Conservation (phyloP, 2,113 vertebrate species). For the Silurus glanis region DNA sequence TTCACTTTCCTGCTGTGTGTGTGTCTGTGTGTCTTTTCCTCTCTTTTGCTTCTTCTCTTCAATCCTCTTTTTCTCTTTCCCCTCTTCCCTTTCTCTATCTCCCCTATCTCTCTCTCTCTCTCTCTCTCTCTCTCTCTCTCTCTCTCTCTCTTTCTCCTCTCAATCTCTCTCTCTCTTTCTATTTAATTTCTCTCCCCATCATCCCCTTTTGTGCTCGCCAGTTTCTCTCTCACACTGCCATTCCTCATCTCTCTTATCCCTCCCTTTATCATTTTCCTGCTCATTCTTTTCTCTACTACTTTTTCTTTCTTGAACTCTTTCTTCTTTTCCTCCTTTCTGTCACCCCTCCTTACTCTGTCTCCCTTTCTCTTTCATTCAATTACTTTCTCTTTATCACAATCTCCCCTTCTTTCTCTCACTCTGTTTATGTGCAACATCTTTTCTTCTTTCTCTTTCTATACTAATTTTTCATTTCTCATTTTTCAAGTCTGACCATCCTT, state of each 20-base stretch:
- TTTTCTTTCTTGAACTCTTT: no score
- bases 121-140: neutral
- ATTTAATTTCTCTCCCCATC: no score
- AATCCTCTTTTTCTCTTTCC: neutral
- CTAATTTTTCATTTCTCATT: neutral
- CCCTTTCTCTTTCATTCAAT: neutral
- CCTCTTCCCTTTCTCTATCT: neutral
- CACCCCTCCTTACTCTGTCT: no score
- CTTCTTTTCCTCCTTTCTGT: neutral
- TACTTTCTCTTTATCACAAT: neutral
- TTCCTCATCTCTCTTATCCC: neutral
- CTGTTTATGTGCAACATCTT: neutral
- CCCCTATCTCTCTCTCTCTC: neutral
- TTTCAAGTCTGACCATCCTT: neutral
- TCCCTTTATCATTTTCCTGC: neutral
- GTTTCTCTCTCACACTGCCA: neutral
- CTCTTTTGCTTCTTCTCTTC: neutral
- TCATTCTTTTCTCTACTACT: neutral
- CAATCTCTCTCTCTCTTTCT: neutral
- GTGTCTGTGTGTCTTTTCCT: neutral
- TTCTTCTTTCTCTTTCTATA: neutral
- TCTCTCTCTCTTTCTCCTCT: neutral
- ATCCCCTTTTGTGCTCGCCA: no score
- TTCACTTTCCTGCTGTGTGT: conserved; percentile 18
- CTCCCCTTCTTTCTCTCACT: neutral